phyloP scores from a whole-genome alignment of 2,888 invertebrate genomes.

The Periphyllus acericola region DNA sequence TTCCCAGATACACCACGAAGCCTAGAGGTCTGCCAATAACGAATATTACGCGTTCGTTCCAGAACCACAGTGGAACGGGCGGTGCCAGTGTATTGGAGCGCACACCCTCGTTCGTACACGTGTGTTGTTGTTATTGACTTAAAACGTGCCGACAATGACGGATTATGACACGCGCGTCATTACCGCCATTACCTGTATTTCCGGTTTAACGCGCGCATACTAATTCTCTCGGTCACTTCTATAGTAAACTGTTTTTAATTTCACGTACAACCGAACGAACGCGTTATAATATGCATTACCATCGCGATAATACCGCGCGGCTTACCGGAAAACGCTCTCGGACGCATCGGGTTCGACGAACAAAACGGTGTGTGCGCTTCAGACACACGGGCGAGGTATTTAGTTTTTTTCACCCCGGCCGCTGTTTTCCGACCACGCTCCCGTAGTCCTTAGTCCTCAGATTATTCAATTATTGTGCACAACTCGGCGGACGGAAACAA shows the following conservation, averaged over 20 bases:
- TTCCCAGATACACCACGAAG: too few species aligned
- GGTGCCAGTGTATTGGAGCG: not conserved
- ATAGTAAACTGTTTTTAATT: not conserved
- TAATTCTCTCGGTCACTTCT: not conserved
- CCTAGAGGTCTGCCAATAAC: not conserved
- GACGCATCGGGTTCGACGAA: too few species aligned
- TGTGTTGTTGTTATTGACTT: slow-evolving; percentile 3
- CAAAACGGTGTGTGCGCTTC: too few species aligned
- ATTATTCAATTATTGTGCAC: too few species aligned
- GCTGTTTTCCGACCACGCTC: too few species aligned
- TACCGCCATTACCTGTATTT: not conserved
- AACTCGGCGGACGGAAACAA: too few species aligned
- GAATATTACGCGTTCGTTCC: not conserved
- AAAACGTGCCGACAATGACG: not conserved
- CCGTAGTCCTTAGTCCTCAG: too few species aligned
- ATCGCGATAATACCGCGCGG: too few species aligned
- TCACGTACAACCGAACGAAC: not conserved
- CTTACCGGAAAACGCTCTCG: too few species aligned
- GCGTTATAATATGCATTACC: too few species aligned
- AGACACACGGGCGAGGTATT: too few species aligned
- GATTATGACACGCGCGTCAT: not conserved
- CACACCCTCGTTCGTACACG: slow-evolving; percentile 1
- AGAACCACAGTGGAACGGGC: not conserved
- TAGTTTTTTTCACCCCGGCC: too few species aligned
- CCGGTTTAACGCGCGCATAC: not conserved